Evolutionary conservation across 2,113 vertebrate species (phyloP), one percentile per base, ranked within the genome.

Genomic region (Mustela lutreola): DNA sequence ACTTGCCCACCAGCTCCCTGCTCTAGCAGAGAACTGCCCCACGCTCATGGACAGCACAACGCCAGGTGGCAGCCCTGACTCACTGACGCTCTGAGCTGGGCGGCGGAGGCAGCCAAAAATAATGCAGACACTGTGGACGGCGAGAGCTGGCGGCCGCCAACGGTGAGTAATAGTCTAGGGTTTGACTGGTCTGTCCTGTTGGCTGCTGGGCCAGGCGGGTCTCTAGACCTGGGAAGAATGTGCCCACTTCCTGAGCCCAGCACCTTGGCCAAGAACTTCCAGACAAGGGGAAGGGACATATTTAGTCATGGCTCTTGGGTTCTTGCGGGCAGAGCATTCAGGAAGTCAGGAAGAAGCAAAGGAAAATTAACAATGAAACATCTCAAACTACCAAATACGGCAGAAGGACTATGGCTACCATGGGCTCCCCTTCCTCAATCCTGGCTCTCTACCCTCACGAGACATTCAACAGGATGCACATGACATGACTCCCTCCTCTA

Each of bases 111-210:
- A 96, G 97, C 97, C 97, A 96, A 97, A 96, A 99, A 99, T 99
- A 99, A 99, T 97, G 99, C 98, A 98, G 99, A 99, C 98, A 89
- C 98, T 97, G 97, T 98, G 98, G 93, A 97, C 95, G 93, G 98
- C 83, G 22, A 76, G 36, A 78, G 65, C 98, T 98, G 97, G 98
- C 95, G 1, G 98, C 39, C 39, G 98, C 98, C 98, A 98, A 97
- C 5, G 24, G 98, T 99, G 98, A 99, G 98, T 99, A 99, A 99
- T 98, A 98, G 99, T 99, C 98, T 99, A 98, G 98, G 97, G 98
- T 97, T 98, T 98, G 98, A 97, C 98, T 94, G 95, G 96, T 94
- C 97, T 86, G 92, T 97, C 97, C 98, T 95, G 98, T 81, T 11
- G 0, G 94, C 89, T 11, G 56, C 82, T 14, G 42, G 97, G 79